Evolutionary conservation across 2,797 vertebrate species (phyloP), one percentile per base, ranked within the genome.

Genomic region (Neomorphus geoffroyi): DNA sequence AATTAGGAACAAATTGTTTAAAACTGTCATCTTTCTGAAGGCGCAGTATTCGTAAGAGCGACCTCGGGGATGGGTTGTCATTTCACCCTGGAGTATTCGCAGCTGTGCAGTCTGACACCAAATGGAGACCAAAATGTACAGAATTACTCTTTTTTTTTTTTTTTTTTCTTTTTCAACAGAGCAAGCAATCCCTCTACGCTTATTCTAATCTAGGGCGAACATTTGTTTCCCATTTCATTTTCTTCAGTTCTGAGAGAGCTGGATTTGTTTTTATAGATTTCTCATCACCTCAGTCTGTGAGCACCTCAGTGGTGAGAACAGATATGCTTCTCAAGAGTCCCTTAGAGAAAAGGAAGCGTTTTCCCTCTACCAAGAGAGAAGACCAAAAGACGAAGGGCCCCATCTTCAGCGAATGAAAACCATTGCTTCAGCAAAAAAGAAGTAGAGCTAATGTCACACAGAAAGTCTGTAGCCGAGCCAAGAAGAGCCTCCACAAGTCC

Each of bases 1-100:
- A 93, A 95, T 96, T 82, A 97, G 92, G 96, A 97, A 96, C 97
- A 97, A 95, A 96, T 97, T 98, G 97, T 98, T 97, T 97, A 97
- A 97, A 98, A 98, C 96, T 86, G 95, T 97, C 96, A 54, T 97
- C 92, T 97, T 98, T 98, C 97, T 97, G 96, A 98, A 97, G 97
- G 97, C 97, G 88, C 95, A 87, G 93, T 78, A 94, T 98, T 95
- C 87, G 65, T 97, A 94, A 78, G 83, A 97, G 98, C 90, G 96
- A 98, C 98, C 97, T 96, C 77, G 77, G 97, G 97, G 95, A 95
- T 89, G 96, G 97, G 98, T 98, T 98, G 98, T 98, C 97, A 95
- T 95, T 97, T 97, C 96, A 98, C 97, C 95, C 97, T 96, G 97
- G 97, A 97, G 97, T 98, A 97, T 83, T 92, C 96, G 92, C 98